Percentiles rank a stretch among this genome's conserved stretches.
phyloP scores from a whole-genome alignment of 2,113 vertebrate species.

The Anoura caudifer region DNA sequence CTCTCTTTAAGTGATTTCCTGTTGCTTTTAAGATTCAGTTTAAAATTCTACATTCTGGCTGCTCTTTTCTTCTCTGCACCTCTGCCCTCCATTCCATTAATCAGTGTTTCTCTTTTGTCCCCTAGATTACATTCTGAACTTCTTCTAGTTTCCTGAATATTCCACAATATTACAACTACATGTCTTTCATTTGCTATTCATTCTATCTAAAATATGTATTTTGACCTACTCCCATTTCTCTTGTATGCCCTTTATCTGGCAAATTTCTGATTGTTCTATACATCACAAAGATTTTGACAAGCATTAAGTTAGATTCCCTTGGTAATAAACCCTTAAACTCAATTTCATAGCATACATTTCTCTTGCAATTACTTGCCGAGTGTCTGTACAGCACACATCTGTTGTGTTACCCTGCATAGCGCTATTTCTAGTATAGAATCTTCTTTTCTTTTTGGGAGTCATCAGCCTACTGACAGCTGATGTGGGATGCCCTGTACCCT shows the following conservation, averaged over 20 bases:
- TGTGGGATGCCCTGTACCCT: not conserved
- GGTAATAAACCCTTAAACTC: not conserved
- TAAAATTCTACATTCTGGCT: not conserved
- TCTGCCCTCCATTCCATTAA: not conserved
- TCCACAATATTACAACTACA: not conserved
- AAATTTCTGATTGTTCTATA: not conserved
- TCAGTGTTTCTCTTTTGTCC: not conserved
- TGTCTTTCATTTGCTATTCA: not conserved
- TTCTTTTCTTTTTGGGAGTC: not conserved
- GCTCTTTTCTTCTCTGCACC: not conserved
- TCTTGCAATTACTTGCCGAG: not conserved
- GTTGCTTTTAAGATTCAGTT: not conserved
- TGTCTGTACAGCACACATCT: not conserved
- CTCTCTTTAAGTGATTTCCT: not conserved
- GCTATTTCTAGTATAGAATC: not conserved
- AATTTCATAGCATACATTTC: not conserved
- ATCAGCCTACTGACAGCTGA: not conserved
- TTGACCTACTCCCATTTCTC: not conserved
- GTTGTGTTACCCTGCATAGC: not conserved
- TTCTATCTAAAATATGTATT: not conserved
- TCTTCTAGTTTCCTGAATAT: not conserved
- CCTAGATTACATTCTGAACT: not conserved
- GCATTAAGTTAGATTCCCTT: not conserved
- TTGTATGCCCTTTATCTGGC: not conserved
- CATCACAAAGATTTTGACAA: not conserved